These are phyloP conservation scores for Lepidothrix coronata DNA, from an alignment of 2,113 vertebrate genomes.

Conservation along the genomic window DNA sequence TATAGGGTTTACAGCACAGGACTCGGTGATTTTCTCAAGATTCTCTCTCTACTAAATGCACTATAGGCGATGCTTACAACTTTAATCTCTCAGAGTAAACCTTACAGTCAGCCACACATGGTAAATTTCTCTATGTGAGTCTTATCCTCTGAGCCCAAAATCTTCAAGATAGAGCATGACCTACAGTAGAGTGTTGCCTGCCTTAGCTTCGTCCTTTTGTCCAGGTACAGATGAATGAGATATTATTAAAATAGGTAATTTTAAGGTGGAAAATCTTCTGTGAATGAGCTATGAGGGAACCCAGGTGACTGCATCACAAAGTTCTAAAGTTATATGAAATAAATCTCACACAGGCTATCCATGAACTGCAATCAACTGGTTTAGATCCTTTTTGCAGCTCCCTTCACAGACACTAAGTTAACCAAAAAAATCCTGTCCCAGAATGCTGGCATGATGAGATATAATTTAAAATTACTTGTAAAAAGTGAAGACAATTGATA, in stretches of 20 bases:
- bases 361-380: not conserved
- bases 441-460: not conserved
- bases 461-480: not conserved
- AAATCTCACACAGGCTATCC: not conserved
- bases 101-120: not conserved
- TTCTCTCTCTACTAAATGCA: not conserved
- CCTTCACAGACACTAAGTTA: not conserved
- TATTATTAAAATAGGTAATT: not conserved
- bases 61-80: not conserved
- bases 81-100: not conserved
- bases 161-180: not conserved
- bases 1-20: not conserved
- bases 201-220: not conserved
- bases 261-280: not conserved
- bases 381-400: not conserved
- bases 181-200: not conserved
- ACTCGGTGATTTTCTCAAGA: not conserved
- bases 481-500: not conserved
- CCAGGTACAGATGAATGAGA: not conserved
- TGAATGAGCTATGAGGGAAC: not conserved
- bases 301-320: not conserved
- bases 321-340: not conserved
- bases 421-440: not conserved
- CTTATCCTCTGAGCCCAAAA: not conserved
- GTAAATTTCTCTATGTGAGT: not conserved